phyloP scores from a whole-genome alignment of 2,113 vertebrate species.

The Scomber japonicus region DNA sequence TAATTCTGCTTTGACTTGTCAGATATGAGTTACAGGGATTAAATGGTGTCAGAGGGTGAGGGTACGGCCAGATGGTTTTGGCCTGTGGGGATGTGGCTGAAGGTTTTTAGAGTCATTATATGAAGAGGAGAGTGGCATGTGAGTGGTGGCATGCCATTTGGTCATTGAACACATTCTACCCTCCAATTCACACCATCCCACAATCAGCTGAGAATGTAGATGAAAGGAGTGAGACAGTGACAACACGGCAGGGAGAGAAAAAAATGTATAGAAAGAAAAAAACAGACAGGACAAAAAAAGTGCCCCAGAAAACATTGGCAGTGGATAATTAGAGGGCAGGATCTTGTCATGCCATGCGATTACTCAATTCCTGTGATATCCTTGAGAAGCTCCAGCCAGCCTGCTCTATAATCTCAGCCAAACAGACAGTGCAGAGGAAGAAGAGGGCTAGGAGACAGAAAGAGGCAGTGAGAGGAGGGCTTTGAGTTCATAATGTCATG shows the following conservation, averaged over 20 bases:
- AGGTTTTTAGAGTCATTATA: slow-evolving; percentile 63
- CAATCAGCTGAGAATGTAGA: slow-evolving; percentile 76
- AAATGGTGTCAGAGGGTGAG: too few species aligned
- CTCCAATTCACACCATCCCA: slow-evolving; percentile 78
- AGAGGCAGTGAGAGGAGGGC: neutral
- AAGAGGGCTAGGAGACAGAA: slow-evolving; percentile 23
- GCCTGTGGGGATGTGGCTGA: slow-evolving; percentile 35
- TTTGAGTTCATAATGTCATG: slow-evolving; percentile 51
- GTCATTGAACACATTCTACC: slow-evolving; percentile 63
- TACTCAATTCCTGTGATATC: slow-evolving; percentile 82
- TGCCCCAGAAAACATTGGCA: slow-evolving; percentile 61
- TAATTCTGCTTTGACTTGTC: too few species aligned
- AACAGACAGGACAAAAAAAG: slow-evolving; percentile 31
- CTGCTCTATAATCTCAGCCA: slow-evolving; percentile 79
- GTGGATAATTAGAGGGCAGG: slow-evolving; percentile 83
- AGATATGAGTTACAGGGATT: too few species aligned
- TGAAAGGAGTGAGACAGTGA: slow-evolving; percentile 78
- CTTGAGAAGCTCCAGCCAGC: slow-evolving; percentile 62
- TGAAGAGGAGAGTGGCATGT: slow-evolving; percentile 73
- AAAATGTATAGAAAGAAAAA: slow-evolving; percentile 59
- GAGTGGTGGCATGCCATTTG: slow-evolving; percentile 69
- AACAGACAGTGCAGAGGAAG: slow-evolving; percentile 51
- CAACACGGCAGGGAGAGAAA: slow-evolving; percentile 45
- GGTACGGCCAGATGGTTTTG: slow-evolving; percentile 2
- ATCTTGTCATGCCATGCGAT: slow-evolving; percentile 77